Evolutionary conservation across 2,113 vertebrate genomes (phyloP), one percentile per base, ranked within the genome.

Genomic region (Podocnemis expansa): DNA sequence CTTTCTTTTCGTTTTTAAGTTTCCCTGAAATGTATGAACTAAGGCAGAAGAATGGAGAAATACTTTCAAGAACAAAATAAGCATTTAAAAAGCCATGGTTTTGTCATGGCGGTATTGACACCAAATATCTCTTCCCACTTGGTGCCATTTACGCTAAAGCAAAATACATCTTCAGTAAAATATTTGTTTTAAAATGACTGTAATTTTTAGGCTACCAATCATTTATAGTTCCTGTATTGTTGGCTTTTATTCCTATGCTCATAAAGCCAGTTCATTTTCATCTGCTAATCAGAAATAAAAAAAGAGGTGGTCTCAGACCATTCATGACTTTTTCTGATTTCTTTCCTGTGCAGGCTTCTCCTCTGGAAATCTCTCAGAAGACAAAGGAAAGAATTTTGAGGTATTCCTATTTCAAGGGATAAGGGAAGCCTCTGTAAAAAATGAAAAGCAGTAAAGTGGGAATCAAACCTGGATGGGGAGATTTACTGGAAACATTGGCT

Each of bases 251-350:
- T 90, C 10, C 34, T 96, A 14, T 41, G 2, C 29, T 63, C 8
- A 22, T 76, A 92, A 91, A 76, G 70, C 80, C 78, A 63, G 82
- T 91, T 31, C 81, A 1, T 45, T 60, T 76, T 86, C 90, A 58
- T 81, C 87, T 92, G 86, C 58, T 94, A 92, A 89, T 94, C 82
- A 63, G 34, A 90, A 84, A 89, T 84, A 96, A 87, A 78, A n/a
- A 21, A 81, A 94, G 82, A 45, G 49, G 4, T 90, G 86, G n/a
- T 56, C 89, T 87, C 45, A 85, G 90, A 91, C 76, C 80, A 1
- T 29, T 89, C 41, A 21, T 93, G 80, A 73, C 82, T 85, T 93
- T 43, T 76, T 34, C 3, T 73, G 9, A 70, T 70, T 10, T 34
- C n/a, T 70, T 21, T 70, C 49, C 45, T 63, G 60, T 78, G 83